Evolutionary conservation across 1,140 invertebrate genomes (phyloP).

Genomic region (Drosophila elegans): DNA sequence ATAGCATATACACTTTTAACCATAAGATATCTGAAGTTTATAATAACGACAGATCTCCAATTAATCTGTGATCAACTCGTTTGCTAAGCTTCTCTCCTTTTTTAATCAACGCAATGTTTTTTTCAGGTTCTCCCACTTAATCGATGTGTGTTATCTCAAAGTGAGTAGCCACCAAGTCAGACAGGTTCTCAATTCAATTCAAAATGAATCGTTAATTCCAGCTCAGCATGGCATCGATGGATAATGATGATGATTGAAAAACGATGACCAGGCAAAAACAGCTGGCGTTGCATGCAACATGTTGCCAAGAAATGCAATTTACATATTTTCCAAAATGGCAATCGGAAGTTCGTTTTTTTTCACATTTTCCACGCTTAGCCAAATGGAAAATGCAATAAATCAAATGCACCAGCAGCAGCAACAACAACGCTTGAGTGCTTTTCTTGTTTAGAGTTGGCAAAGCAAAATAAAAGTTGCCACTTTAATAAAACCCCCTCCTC

Average conservation of each 20-base stretch:
- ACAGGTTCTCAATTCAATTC: slow-evolving; percentile 23
- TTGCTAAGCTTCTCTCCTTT: slow-evolving; percentile 1
- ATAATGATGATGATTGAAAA: slow-evolving; percentile 5
- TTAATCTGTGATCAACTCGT: slow-evolving; percentile 10
- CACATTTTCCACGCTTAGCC: slow-evolving; percentile 59
- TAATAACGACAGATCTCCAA: slow-evolving; percentile 31
- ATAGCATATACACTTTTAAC: too few species aligned
- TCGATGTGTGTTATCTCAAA: slow-evolving; percentile 1
- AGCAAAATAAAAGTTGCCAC: slow-evolving; percentile 44
- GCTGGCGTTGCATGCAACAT: slow-evolving; percentile 43
- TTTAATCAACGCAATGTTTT: slow-evolving; percentile 8
- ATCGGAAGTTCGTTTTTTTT: slow-evolving; percentile 66
- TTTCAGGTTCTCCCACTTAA: slow-evolving; percentile 35
- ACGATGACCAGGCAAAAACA: slow-evolving; percentile 11
- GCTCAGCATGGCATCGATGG: slow-evolving; percentile 5
- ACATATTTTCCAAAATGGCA: slow-evolving; percentile 41
- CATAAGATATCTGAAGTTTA: background rate
- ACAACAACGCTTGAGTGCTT: slow-evolving; percentile 42
- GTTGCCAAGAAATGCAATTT: slow-evolving; percentile 44
- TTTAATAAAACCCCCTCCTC: slow-evolving; percentile 3
- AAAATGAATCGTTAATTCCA: slow-evolving; percentile 9
- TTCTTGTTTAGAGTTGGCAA: slow-evolving; percentile 33
- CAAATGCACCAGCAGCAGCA: slow-evolving; percentile 38
- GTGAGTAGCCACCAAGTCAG: slow-evolving; percentile 1
- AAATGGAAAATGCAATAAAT: slow-evolving; percentile 60